A percentile compares a stretch with the other conserved stretches of the same genome.
Evolutionary conservation across 1,140 invertebrate species (phyloP).

Genomic region (Bombus sibiricus): DNA sequence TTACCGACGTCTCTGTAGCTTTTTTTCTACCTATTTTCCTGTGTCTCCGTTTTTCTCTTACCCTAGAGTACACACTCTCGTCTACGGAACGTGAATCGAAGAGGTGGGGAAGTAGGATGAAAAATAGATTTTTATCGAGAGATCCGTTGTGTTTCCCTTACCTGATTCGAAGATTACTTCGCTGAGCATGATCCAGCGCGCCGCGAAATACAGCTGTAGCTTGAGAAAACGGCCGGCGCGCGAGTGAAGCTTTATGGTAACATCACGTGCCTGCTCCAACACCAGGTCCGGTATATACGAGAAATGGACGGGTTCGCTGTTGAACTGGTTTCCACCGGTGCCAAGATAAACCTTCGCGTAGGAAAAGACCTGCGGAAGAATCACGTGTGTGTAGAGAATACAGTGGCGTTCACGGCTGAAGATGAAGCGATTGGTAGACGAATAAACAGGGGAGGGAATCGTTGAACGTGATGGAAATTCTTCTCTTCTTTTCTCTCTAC

Average conservation of each 20-base stretch:
- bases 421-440: conserved; percentile 12
- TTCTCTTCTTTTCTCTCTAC: neutral
- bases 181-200: conserved; percentile 94
- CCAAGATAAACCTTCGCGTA: conserved; percentile 89
- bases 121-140: conserved; percentile 47
- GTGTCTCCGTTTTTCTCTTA: neutral
- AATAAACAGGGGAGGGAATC: conserved; percentile 16
- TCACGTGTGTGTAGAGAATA: neutral
- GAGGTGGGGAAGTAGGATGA: neutral
- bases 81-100: too few relatives aligned
- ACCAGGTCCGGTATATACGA: conserved; percentile 91
- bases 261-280: conserved; percentile 91
- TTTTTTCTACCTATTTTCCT: too few relatives aligned
- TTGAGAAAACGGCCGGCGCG: conserved; percentile 89
- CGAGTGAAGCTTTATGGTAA: conserved; percentile 92
- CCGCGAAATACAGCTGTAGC: conserved; percentile 92
- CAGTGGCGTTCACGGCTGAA: neutral
- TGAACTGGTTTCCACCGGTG: conserved; percentile 86
- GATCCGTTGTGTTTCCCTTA: conserved; percentile 77
- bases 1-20: too few relatives aligned
- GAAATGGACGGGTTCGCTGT: conserved; percentile 86
- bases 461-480: conserved; percentile 30
- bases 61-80: neutral
- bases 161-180: conserved; percentile 92
- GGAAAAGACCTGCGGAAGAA: conserved; percentile 85